Conservation (phyloP, 1,140 invertebrate species). For the Asobara japonica region DNA sequence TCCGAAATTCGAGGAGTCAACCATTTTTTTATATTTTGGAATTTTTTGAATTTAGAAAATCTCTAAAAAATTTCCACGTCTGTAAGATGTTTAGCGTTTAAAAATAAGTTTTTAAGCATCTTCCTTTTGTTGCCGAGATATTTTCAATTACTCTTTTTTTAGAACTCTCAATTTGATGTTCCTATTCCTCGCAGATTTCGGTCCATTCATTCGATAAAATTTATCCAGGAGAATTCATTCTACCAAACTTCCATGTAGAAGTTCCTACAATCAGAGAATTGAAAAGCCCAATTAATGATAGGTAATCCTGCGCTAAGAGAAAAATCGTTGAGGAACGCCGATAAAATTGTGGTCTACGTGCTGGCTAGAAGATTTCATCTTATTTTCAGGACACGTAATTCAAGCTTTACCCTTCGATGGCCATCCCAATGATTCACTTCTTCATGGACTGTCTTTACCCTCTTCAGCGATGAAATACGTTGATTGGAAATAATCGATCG, state of each 20-base stretch:
- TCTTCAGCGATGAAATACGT: neutral
- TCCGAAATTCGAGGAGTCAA: no score
- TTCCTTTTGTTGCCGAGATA: no score
- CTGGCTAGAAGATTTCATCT: neutral
- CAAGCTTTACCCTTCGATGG: neutral
- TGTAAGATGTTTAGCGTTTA: no score
- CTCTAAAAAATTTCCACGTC: no score
- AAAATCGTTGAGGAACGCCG: neutral
- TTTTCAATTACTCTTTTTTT: no score
- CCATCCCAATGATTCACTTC: neutral
- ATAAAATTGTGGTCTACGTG: neutral
- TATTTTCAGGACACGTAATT: neutral
- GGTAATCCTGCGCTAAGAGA: neutral
- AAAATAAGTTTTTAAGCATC: no score
- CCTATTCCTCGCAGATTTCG: no score
- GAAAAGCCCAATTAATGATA: neutral
- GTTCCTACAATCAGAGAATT: neutral
- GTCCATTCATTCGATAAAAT: no score
- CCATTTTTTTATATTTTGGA: no score
- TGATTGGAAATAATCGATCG: neutral
- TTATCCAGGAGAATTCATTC: no score
- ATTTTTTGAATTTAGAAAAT: no score
- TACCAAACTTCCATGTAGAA: neutral
- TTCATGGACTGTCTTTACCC: neutral
- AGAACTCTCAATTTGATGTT: no score